Evolutionary conservation across 2,113 vertebrate genomes (phyloP), one percentile per base, ranked within the genome.

Genomic region (Chaetodon trifascialis): DNA sequence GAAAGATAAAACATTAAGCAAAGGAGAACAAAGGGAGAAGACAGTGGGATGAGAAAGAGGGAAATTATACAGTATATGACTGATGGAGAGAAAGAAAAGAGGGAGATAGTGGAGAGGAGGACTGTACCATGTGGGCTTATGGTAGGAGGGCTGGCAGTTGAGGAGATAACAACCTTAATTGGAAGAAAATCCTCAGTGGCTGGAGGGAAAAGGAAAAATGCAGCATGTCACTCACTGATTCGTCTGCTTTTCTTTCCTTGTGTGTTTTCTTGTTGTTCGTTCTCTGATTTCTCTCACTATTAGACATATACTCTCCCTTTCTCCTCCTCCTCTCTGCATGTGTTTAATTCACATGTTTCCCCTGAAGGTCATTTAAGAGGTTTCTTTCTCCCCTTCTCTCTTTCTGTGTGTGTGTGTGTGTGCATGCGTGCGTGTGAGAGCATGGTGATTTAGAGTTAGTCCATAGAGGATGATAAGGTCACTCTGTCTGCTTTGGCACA

Each of bases 101-200:
- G 30, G 55, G 19, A 16, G 46, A 23, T 21, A 25, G 30, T 12
- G 38, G 64, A 55, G 71, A 55, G 51, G 73, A 47, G 54, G 82
- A 38, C 38, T 47, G 70, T 65, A 75, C 84, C 73, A 73, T 85
- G 89, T 83, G 83, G 71, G 73, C 71, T 85, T 54, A 84, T 68
- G 38, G 72, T 17, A 69, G 72, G 68, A 79, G 78, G 64, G 68
- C 66, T 73, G 77, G 47, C 46, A 60, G 44, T 79, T 3, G 42
- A 82, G 34, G 76, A 76, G 87, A 90, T 89, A 91, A 83, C 63
- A 49, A 54, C 72, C 25, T 82, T 79, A 86, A 89, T 76, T 87
- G 69, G 44, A 79, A 78, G 80, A 77, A 79, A 87, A 81, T 54
- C 69, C 54, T 77, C 59, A 49, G 54, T 83, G 72, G 87, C 79